Evolutionary conservation across 1,140 invertebrate species (phyloP).

Genomic region (Pseudomyrmex concolor): DNA sequence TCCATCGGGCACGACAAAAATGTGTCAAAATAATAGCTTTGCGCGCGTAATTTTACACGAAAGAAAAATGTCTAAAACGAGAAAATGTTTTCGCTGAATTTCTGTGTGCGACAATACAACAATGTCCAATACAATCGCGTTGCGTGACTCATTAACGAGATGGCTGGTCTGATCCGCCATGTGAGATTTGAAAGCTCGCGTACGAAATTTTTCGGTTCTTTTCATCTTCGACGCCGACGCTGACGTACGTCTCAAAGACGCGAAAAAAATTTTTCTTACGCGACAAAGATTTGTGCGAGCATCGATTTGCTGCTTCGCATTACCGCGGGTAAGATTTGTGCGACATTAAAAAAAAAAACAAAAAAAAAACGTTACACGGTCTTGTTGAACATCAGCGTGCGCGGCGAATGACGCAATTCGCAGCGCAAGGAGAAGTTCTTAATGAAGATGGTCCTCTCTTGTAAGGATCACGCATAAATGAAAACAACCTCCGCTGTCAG

Average conservation of each 20-base stretch:
- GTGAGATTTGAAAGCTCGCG: neutral
- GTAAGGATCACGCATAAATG: neutral
- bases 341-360: neutral
- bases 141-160: neutral
- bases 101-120: neutral
- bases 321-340: neutral
- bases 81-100: too few species aligned
- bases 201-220: neutral
- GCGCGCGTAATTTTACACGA: neutral
- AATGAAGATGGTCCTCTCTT: constrained; percentile 27
- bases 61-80: too few species aligned
- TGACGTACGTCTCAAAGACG: neutral
- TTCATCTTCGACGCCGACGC: too few species aligned
- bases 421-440: neutral
- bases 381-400: constrained; percentile 28
- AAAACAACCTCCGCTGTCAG: neutral
- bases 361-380: neutral
- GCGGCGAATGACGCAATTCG: neutral
- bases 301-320: neutral
- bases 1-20: neutral
- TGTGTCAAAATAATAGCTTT: neutral
- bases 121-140: neutral
- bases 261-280: constrained; percentile 2
- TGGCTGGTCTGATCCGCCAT: neutral
- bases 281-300: neutral